phyloP scores from a whole-genome alignment of 2,113 vertebrate species.

The Capra hircus region DNA sequence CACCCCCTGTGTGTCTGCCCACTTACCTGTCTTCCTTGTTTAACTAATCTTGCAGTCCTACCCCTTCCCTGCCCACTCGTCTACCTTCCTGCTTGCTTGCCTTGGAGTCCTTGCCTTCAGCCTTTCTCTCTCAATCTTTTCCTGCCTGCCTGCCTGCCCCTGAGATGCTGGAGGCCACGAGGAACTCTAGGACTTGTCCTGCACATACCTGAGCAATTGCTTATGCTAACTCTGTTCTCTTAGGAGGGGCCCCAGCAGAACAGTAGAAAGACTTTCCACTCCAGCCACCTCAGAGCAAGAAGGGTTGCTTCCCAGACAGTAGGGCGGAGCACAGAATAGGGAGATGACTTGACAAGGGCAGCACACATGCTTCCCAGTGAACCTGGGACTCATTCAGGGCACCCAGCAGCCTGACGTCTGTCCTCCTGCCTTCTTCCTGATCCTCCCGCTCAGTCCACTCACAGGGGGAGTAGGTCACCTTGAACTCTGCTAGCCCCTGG shows the following conservation, averaged over 20 bases:
- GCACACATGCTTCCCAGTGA: rapidly evolving
- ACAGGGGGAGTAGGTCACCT: no score
- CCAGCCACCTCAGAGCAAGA: no score
- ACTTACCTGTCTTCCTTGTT: rapidly evolving
- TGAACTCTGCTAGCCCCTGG: not conserved
- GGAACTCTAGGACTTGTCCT: not conserved
- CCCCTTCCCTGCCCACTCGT: not conserved
- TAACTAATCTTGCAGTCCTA: no score
- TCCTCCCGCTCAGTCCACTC: not conserved
- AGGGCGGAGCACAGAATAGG: not conserved
- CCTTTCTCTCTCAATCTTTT: not conserved
- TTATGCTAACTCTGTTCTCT: not conserved
- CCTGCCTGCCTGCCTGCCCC: not conserved
- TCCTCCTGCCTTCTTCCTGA: not conserved
- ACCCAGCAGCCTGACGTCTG: not conserved
- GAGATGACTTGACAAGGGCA: not conserved
- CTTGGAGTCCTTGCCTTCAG: no score
- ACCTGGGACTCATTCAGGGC: not conserved
- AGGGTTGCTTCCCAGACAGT: not conserved
- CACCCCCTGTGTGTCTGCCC: not conserved
- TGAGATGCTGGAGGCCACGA: not conserved
- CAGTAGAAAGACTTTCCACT: not conserved
- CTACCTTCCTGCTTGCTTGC: not conserved
- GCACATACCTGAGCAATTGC: not conserved
- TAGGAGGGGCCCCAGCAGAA: not conserved